Conservation (phyloP, 1,140 invertebrate genomes). For the Mactra quadrangularis region DNA sequence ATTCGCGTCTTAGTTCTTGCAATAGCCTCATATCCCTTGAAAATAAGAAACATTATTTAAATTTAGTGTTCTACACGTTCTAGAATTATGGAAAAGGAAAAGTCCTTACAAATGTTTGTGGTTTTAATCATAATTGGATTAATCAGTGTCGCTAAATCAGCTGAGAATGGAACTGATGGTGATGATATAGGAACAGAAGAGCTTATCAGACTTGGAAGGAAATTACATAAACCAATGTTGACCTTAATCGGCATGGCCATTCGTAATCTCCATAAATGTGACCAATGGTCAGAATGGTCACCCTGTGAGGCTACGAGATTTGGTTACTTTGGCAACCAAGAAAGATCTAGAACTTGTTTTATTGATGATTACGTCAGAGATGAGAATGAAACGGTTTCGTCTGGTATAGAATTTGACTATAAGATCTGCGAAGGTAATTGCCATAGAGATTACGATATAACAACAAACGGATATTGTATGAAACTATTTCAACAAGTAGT, state of each 20-base stretch:
- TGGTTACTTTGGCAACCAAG: neutral
- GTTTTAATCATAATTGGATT: too few species aligned
- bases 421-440: conserved; percentile 5
- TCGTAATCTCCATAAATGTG: neutral
- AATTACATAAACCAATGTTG: conserved; percentile 6
- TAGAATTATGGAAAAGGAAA: too few species aligned
- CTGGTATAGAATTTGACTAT: neutral
- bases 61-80: too few species aligned
- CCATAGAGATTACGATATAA: neutral
- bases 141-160: too few species aligned
- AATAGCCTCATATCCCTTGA: too few species aligned
- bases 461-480: conserved; percentile 16
- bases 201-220: neutral
- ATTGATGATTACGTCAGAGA: neutral
- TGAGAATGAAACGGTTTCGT: neutral
- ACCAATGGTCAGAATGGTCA: conserved; percentile 4
- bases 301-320: neutral
- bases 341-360: neutral
- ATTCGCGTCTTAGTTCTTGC: too few species aligned
- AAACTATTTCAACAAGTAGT: neutral
- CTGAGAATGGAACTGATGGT: neutral
- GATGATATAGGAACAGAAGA: neutral
- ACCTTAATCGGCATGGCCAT: conserved; percentile 21
- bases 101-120: too few species aligned
- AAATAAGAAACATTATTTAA: too few species aligned